phyloP scores from a whole-genome alignment of 2,797 vertebrate genomes.

The Phylloscopus collybita region DNA sequence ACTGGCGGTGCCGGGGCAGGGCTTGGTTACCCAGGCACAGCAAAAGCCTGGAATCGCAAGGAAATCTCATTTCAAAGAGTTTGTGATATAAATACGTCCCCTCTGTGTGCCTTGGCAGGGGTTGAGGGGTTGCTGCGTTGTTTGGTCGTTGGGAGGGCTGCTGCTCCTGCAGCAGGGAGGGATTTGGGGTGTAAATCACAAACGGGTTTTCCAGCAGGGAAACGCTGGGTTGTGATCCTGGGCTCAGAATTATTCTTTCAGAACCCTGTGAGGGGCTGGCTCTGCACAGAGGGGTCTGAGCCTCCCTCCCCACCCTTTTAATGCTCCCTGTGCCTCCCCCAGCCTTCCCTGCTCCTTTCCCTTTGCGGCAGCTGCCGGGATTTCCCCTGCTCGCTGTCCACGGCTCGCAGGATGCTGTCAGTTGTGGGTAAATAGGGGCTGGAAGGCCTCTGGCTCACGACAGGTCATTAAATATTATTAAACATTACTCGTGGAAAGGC shows the following conservation, averaged over 20 bases:
- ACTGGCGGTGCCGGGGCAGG: background rate
- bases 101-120: fast-evolving
- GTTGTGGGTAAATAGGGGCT: slow-evolving; percentile 51
- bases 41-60: background rate
- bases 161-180: fast-evolving
- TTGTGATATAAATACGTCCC: background rate
- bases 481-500: slow-evolving; percentile 56
- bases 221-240: fast-evolving
- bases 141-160: fast-evolving
- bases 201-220: background rate
- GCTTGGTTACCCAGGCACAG: background rate
- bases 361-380: background rate
- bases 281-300: background rate
- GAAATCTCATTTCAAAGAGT: background rate
- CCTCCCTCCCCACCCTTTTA: fast-evolving
- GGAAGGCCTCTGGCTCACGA: slow-evolving; percentile 35
- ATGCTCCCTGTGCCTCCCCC: background rate
- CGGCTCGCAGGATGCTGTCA: slow-evolving; percentile 30
- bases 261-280: background rate
- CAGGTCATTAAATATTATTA: slow-evolving; percentile 63
- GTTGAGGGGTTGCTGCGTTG: fast-evolving
- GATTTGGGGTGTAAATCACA: background rate
- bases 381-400: background rate
- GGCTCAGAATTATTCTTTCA: fast-evolving
- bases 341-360: background rate